A percentile compares a stretch with the other conserved stretches of the same genome.
Conservation (phyloP, 2,888 invertebrate species). For the Diachrysia chrysitis region DNA sequence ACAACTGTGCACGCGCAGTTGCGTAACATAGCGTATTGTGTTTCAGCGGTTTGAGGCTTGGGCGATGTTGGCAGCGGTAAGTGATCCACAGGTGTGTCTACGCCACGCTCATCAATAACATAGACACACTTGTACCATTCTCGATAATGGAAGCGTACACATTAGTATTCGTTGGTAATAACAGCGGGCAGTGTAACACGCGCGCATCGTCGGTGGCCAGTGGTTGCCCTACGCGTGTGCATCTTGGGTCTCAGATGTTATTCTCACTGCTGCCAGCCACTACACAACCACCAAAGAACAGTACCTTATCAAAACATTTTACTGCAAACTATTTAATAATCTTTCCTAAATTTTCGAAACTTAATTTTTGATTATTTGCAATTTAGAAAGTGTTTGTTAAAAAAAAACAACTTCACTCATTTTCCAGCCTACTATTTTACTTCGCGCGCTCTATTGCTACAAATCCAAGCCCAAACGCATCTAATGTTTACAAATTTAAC, state of each 20-base stretch:
- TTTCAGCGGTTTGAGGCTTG: conserved; percentile 58
- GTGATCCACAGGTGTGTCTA: conserved; percentile 26
- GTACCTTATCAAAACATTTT: not conserved
- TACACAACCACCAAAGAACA: not conserved
- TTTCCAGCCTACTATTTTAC: not conserved
- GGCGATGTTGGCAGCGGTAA: conserved; percentile 11
- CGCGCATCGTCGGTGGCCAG: not conserved
- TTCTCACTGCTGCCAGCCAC: not conserved
- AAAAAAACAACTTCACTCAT: no score
- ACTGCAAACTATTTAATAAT: not conserved
- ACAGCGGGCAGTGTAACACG: not conserved
- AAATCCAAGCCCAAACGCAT: not conserved
- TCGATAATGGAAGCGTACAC: not conserved
- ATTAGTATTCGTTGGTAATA: not conserved
- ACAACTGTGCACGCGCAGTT: conserved; percentile 32
- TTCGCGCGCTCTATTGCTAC: not conserved
- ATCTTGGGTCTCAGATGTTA: not conserved
- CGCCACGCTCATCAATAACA: conserved; percentile 1
- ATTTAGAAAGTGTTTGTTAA: no score
- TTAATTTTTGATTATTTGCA: no score
- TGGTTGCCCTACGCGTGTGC: no score
- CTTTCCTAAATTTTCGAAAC: no score
- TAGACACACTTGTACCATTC: conserved; percentile 6
- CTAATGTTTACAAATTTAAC: not conserved
- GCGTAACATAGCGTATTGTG: conserved; percentile 38